Conservation (phyloP, 1,140 invertebrate genomes). For the Drosophila quadrilineata region DNA sequence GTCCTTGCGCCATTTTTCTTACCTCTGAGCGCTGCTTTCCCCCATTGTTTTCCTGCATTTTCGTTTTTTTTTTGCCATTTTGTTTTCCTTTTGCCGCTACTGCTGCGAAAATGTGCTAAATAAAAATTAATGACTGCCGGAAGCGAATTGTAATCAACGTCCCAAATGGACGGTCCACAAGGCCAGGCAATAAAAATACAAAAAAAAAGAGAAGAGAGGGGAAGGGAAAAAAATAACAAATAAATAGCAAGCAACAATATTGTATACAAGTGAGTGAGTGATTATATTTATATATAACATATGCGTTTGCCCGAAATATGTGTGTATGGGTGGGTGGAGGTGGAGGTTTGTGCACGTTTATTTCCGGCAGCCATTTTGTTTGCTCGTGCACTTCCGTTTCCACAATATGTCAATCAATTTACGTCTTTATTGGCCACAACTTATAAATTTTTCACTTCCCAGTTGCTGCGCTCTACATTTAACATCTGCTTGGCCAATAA, state of each 20-base stretch:
- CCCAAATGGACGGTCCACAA: constrained; percentile 22
- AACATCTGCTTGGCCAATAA: constrained; percentile 22
- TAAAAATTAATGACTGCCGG: constrained; percentile 75
- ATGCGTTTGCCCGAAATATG: constrained; percentile 19
- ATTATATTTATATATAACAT: constrained; percentile 17
- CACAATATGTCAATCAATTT: constrained; percentile 55
- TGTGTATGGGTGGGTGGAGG: not conserved
- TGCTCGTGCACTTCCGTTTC: constrained; percentile 3
- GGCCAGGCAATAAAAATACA: constrained; percentile 42
- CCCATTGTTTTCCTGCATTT: not conserved
- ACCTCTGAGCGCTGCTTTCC: constrained; percentile 40
- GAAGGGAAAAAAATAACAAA: constrained; percentile 15
- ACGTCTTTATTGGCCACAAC: constrained; percentile 20
- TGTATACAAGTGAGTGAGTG: no score
- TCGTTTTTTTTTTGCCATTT: not conserved
- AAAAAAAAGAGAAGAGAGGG: constrained; percentile 18
- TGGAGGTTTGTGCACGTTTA: no score
- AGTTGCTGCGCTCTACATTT: constrained; percentile 9
- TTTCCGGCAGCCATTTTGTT: constrained; percentile 47
- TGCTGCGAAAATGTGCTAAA: constrained; percentile 62
- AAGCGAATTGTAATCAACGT: constrained; percentile 72
- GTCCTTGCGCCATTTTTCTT: constrained; percentile 59
- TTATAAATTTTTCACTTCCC: constrained; percentile 18
- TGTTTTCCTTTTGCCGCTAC: not conserved
- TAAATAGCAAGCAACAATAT: not conserved